Evolutionary conservation across 2,797 vertebrate species (phyloP), one percentile per base, ranked within the genome.

Genomic region (Channallabes apus): DNA sequence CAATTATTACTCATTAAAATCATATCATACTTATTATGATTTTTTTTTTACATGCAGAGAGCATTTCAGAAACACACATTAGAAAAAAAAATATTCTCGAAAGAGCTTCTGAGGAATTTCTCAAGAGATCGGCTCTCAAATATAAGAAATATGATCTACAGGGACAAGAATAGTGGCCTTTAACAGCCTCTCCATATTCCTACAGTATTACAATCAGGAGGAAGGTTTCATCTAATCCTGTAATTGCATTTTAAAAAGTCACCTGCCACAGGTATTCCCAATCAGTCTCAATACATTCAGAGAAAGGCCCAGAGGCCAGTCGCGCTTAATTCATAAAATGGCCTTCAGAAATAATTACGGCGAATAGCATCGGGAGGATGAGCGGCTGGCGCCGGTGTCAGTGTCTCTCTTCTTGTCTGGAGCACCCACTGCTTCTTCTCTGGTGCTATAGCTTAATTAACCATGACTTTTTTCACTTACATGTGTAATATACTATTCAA

Each of bases 191-290:
- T 86, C 67, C 85, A 58, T 59, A 83, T 71, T 85, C 65, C 73
- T 87, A n/a, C n/a, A n/a, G n/a, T n/a, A 82, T 87, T 87, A 84
- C 82, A 81, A 72, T 89, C 88, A 87, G 76, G 73, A 86, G 82
- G 71, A 71, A 73, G 68, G 81, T 83, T 90, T 85, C 29, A 80
- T 89, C 80, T 86, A 86, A 88, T 87, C 88, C 82, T 73, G 82
- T 87, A 86, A 90, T 88, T 86, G 79, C 76, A 61, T 88, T 90
- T 88, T 89, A 69, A 86, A 89, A 88, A 88, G 85, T 86, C 85
- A 80, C 78, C 83, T 82, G 85, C 87, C 88, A 86, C 81, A 85
- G 89, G 84, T 83, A 84, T 87, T 86, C 71, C 80, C 68, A 83
- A 86, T 90, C 87, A 87, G 68, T 88, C 86, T 81, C 82, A 86